phyloP scores from a whole-genome alignment of 1,140 invertebrate species.

The Nixonia krombeini region DNA sequence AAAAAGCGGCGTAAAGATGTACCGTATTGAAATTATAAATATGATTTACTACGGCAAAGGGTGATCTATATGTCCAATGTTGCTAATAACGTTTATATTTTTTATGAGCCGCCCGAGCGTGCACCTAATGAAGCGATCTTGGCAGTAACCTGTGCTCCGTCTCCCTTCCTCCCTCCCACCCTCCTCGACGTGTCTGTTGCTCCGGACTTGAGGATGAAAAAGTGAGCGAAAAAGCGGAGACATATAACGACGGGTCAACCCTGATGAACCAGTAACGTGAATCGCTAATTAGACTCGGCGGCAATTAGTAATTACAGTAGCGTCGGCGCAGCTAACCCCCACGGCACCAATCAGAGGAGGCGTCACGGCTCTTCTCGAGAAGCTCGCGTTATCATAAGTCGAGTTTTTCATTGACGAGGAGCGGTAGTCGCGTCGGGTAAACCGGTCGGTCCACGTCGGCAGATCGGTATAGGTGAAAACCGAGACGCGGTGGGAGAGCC shows the following conservation, averaged over 20 bases:
- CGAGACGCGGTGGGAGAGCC: neutral
- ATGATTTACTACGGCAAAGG: no score
- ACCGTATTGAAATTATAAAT: no score
- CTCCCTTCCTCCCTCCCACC: neutral
- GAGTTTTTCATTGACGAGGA: slow-evolving; percentile 62
- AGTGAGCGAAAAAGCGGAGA: slow-evolving; percentile 33
- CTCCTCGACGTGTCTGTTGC: slow-evolving; percentile 8
- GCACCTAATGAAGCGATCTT: slow-evolving; percentile 40
- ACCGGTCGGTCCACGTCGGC: slow-evolving; percentile 50
- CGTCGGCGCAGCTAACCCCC: slow-evolving; percentile 34
- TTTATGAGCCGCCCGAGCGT: neutral
- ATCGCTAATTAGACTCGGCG: slow-evolving; percentile 59
- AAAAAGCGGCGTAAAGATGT: no score
- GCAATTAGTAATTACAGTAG: slow-evolving; percentile 65
- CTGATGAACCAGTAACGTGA: slow-evolving; percentile 51
- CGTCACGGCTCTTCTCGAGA: slow-evolving; percentile 22
- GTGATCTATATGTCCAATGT: no score
- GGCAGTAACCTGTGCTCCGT: slow-evolving; percentile 6
- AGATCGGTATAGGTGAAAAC: slow-evolving; percentile 11
- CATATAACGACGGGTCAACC: slow-evolving; percentile 39
- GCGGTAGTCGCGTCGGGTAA: slow-evolving; percentile 50
- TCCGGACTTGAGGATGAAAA: slow-evolving; percentile 19
- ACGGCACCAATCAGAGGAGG: slow-evolving; percentile 39
- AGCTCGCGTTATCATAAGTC: slow-evolving; percentile 56
- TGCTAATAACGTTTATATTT: no score